Evolutionary conservation across 2,113 vertebrate genomes (phyloP).

Genomic region (Sebastes schlegelii): DNA sequence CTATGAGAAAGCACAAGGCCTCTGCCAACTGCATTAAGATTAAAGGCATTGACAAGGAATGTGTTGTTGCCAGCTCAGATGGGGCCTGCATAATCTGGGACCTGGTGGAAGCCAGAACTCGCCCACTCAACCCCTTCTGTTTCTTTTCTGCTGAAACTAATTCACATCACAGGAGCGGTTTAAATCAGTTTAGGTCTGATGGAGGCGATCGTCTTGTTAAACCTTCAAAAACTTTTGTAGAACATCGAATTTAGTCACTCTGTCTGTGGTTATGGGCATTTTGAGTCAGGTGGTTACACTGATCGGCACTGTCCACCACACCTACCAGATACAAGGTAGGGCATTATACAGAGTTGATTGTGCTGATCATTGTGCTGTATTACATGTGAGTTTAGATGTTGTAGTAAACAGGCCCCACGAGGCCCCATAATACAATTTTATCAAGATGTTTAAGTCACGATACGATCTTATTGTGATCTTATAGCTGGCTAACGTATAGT

Average conservation of each 20-base stretch:
- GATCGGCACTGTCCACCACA: slow-evolving; percentile 85
- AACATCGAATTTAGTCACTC: slow-evolving; percentile 16
- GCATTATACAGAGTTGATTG: slow-evolving; percentile 37
- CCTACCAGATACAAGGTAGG: slow-evolving; percentile 84
- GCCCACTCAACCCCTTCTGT: slow-evolving; percentile 72
- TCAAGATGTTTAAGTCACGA: too few species aligned
- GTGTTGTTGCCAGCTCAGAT: slow-evolving; percentile 88
- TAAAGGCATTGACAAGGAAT: slow-evolving; percentile 85
- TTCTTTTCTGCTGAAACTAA: slow-evolving; percentile 43
- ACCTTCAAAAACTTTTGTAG: slow-evolving; percentile 8
- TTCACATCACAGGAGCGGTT: slow-evolving; percentile 28
- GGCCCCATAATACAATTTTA: too few species aligned
- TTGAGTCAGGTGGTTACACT: slow-evolving; percentile 87
- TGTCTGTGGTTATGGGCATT: slow-evolving; percentile 69
- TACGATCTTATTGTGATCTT: too few species aligned
- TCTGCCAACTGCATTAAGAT: slow-evolving; percentile 86
- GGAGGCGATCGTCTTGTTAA: slow-evolving; percentile 11
- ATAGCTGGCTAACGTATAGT: too few species aligned
- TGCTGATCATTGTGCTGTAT: not conserved
- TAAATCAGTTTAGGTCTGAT: slow-evolving; percentile 22
- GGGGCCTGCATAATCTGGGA: slow-evolving; percentile 89
- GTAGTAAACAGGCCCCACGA: too few species aligned
- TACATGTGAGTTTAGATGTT: not conserved
- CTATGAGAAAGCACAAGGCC: slow-evolving; percentile 85
- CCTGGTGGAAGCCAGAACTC: slow-evolving; percentile 83